Percentiles rank a stretch among this genome's conserved stretches.
Conservation (phyloP, 2,888 invertebrate species). For the Cheilosia urbana region DNA sequence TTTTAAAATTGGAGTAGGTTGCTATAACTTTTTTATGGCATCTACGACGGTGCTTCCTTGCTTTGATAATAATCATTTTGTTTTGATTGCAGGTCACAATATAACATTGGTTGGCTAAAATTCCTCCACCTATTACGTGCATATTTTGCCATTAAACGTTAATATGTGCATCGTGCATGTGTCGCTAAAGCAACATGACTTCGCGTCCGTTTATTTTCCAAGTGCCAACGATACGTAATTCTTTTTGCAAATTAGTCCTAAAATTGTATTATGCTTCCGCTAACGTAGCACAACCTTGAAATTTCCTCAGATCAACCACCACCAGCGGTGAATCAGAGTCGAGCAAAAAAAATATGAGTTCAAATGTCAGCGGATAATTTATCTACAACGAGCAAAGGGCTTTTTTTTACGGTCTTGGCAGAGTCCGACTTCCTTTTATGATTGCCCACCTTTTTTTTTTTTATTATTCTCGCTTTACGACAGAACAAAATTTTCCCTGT, state of each 20-base stretch:
- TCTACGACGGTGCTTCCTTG: too few species aligned
- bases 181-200: background rate
- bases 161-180: background rate
- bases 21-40: too few species aligned
- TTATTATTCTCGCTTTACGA: background rate
- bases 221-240: constrained; percentile 1
- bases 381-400: constrained; percentile 3
- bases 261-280: constrained; percentile 2
- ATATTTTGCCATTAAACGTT: too few species aligned
- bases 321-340: constrained; percentile 10
- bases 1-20: too few species aligned
- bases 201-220: background rate
- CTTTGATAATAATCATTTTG: too few species aligned
- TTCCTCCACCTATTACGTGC: too few species aligned
- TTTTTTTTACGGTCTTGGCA: background rate
- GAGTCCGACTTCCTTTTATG: constrained; percentile 3
- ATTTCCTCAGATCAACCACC: constrained; percentile 20
- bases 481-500: constrained; percentile 23
- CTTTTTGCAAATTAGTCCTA: constrained; percentile 8
- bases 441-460: constrained; percentile 28
- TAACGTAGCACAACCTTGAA: constrained; percentile 1
- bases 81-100: too few species aligned
- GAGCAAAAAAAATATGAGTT: constrained; percentile 7
- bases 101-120: too few species aligned
- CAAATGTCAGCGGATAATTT: constrained; percentile 50